Percentiles rank a stretch among this genome's conserved stretches.
phyloP scores from a whole-genome alignment of 2,888 invertebrate species.

The Tridacna gigas region DNA sequence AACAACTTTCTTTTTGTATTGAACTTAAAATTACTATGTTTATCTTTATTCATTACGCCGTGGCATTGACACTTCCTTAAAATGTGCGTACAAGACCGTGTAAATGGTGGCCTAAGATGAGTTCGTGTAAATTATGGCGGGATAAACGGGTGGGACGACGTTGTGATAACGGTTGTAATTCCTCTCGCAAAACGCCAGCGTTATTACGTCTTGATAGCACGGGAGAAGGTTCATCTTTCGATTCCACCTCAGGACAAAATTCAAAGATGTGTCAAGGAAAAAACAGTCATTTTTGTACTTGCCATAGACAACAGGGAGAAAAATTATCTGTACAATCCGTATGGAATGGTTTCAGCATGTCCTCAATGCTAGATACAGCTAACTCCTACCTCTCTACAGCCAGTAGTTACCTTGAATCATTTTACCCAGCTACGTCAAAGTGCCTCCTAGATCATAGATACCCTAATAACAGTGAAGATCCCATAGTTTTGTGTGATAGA shows the following conservation, averaged over 20 bases:
- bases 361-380: slow-evolving; percentile 39
- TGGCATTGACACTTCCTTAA: not conserved
- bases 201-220: slow-evolving; percentile 71
- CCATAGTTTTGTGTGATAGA: not conserved
- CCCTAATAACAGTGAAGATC: not conserved
- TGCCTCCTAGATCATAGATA: slow-evolving; percentile 1
- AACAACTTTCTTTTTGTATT: not conserved
- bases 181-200: slow-evolving; percentile 32
- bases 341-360: slow-evolving; percentile 34
- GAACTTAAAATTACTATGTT: not conserved
- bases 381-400: slow-evolving; percentile 50
- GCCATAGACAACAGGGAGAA: not conserved
- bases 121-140: slow-evolving; percentile 29
- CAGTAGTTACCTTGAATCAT: slow-evolving; percentile 32
- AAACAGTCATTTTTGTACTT: not conserved
- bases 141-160: not conserved
- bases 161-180: not conserved
- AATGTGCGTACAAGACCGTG: not conserved
- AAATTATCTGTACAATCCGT: slow-evolving; percentile 12
- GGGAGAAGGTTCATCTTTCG: slow-evolving; percentile 65
- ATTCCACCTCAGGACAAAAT: not conserved
- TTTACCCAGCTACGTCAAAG: slow-evolving; percentile 24
- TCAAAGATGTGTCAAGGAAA: slow-evolving; percentile 3
- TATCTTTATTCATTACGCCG: not conserved
- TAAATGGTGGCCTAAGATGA: slow-evolving; percentile 16